These are phyloP conservation scores for Chelon labrosus DNA, from an alignment of 2,797 vertebrate species.

Conservation along the genomic window DNA sequence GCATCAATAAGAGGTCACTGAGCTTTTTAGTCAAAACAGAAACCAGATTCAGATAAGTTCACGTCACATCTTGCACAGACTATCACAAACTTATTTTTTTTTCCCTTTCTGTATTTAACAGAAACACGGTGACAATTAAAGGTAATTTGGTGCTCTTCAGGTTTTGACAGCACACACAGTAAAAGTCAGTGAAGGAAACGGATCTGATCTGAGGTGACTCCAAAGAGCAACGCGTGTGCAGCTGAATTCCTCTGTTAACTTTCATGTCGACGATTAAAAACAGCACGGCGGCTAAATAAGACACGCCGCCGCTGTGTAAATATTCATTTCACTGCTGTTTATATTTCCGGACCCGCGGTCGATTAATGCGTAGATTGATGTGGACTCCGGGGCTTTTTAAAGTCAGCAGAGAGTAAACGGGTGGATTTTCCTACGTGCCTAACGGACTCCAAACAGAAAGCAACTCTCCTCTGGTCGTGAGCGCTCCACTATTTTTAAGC, in stretches of 20 bases:
- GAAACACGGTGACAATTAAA: neutral
- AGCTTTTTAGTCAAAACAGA: fast-evolving
- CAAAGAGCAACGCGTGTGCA: constrained; percentile 11
- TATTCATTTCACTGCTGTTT: constrained; percentile 67
- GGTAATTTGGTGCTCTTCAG: neutral
- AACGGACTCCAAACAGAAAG: constrained; percentile 42
- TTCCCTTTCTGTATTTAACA: neutral
- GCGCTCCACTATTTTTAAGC: constrained; percentile 65
- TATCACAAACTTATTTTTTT: neutral
- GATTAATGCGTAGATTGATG: constrained; percentile 67
- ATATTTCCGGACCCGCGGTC: constrained; percentile 50
- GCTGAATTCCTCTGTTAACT: constrained; percentile 50
- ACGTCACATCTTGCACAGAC: neutral
- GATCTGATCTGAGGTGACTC: constrained; percentile 24
- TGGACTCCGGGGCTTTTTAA: constrained; percentile 31
- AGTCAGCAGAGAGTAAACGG: constrained; percentile 65
- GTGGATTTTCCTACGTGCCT: constrained; percentile 66
- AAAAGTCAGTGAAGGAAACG: neutral
- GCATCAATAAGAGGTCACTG: neutral
- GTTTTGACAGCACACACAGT: neutral
- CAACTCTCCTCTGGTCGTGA: constrained; percentile 32
- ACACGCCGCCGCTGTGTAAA: constrained; percentile 55
- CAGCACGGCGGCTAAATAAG: constrained; percentile 20
- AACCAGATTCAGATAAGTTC: neutral
- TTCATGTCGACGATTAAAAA: constrained; percentile 40